phyloP scores from a whole-genome alignment of 2,113 vertebrate genomes.

The Plecturocebus donacophilus region DNA sequence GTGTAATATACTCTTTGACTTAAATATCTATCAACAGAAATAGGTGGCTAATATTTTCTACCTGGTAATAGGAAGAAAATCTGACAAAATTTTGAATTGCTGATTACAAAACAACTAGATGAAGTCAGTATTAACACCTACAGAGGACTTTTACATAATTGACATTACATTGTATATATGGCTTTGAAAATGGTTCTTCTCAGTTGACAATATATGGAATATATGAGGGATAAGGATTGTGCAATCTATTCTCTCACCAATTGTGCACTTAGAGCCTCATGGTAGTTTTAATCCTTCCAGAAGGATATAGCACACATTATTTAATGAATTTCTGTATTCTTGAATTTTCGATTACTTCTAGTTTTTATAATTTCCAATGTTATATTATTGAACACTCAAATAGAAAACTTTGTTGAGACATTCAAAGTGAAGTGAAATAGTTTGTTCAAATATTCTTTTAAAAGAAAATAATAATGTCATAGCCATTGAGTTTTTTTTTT shows the following conservation, averaged over 20 bases:
- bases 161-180: background rate
- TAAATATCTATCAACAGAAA: background rate
- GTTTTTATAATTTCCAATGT: background rate
- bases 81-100: background rate
- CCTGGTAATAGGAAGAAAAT: background rate
- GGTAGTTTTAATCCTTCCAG: rapidly evolving
- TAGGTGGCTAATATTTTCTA: background rate
- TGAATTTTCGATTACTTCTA: background rate
- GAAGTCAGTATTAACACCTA: too few species aligned
- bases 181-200: background rate
- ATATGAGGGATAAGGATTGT: background rate
- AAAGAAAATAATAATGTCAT: background rate
- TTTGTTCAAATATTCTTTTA: background rate
- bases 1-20: background rate
- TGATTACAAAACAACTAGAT: background rate
- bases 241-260: rapidly evolving
- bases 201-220: too few species aligned
- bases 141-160: rapidly evolving
- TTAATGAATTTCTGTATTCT: background rate
- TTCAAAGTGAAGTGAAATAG: background rate
- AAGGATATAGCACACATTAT: rapidly evolving
- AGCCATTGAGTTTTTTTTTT: background rate
- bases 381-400: background rate
- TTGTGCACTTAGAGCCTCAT: rapidly evolving
- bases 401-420: background rate